A percentile compares a stretch with the other conserved stretches of the same genome.
Conservation (phyloP, 2,113 vertebrate species). For the Phocoena sinus region DNA sequence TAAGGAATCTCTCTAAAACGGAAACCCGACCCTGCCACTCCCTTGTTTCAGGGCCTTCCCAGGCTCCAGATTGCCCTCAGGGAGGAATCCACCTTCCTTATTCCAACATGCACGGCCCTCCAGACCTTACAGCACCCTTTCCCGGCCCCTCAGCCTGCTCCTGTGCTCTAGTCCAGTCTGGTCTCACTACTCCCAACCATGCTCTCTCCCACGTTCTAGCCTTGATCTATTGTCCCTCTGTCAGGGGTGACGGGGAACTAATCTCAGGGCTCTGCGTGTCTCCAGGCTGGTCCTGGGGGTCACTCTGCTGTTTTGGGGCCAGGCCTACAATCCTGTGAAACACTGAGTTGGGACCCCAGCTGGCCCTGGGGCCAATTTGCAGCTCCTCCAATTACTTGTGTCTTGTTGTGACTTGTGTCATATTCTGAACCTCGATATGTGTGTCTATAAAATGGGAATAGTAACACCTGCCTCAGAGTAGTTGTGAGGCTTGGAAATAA, state of each 20-base stretch:
- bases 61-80: background rate
- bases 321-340: background rate
- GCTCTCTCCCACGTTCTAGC: background rate
- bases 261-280: background rate
- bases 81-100: background rate
- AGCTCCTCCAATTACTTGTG: background rate
- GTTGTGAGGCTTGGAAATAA: background rate
- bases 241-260: background rate
- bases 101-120: background rate
- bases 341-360: background rate
- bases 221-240: background rate
- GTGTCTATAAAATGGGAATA: background rate
- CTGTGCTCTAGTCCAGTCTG: accelerated
- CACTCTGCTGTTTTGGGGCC: background rate
- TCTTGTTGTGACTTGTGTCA: background rate
- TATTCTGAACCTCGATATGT: background rate
- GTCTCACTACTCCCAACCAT: background rate
- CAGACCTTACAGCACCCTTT: background rate
- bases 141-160: background rate
- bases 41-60: background rate
- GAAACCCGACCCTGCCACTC: background rate
- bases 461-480: background rate
- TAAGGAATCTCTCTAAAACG: background rate
- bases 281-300: background rate
- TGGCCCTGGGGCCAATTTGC: background rate